A percentile compares a stretch with the other conserved stretches of the same genome.
These are phyloP conservation scores for Zosterops borbonicus DNA, from an alignment of 2,113 vertebrate species.

Conservation along the genomic window DNA sequence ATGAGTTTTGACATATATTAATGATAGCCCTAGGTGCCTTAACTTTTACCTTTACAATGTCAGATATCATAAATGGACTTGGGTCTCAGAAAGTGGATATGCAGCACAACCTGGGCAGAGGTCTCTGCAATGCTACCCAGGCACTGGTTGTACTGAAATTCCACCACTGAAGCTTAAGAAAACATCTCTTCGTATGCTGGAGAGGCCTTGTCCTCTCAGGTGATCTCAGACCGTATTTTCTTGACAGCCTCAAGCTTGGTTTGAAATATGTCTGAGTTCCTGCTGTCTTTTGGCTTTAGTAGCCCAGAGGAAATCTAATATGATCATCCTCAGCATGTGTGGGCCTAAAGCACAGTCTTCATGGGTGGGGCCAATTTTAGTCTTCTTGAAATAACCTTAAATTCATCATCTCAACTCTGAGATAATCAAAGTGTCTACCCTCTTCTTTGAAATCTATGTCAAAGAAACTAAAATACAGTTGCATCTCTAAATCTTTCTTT, in stretches of 20 bases:
- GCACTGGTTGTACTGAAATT: not conserved
- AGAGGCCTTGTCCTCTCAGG: not conserved
- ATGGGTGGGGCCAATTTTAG: not conserved
- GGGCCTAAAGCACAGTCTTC: not conserved
- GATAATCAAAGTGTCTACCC: not conserved
- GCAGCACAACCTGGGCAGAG: not conserved
- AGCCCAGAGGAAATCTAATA: not conserved
- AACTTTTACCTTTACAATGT: not conserved
- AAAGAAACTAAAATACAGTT: not conserved
- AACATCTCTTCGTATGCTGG: not conserved
- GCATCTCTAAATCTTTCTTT: not conserved
- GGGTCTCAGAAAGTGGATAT: not conserved
- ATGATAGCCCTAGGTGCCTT: not conserved
- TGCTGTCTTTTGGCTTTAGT: not conserved
- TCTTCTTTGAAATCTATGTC: not conserved
- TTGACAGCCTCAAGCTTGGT: not conserved
- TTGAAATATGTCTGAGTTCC: not conserved
- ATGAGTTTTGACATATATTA: not conserved
- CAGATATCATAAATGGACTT: not conserved
- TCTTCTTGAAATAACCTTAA: not conserved
- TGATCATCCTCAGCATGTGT: not conserved
- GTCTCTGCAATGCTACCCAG: not conserved
- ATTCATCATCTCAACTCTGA: not conserved
- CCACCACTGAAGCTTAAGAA: accelerated
- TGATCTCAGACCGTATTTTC: not conserved